A percentile compares a stretch with the other conserved stretches of the same genome.
Evolutionary conservation across 2,113 vertebrate genomes (phyloP).

Genomic region (Phylloscopus trochiloides): DNA sequence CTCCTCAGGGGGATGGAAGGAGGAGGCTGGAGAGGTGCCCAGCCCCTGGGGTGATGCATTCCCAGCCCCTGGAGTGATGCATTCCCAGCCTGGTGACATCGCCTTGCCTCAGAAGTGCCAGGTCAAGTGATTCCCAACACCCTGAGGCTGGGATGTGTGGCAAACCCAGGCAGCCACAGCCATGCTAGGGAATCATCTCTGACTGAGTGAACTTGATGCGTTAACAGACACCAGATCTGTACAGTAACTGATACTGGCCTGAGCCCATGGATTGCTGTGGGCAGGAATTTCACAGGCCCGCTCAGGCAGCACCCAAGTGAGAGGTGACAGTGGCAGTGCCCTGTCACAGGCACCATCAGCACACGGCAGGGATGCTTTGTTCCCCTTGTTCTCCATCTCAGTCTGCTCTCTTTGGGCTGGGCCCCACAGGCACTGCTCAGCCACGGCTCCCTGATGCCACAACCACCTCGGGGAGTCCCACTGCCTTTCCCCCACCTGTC

Average conservation of each 20-base stretch:
- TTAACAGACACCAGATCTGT: background rate
- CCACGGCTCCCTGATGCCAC: background rate
- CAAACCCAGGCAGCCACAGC: background rate
- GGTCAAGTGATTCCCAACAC: background rate
- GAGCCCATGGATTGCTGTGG: fast-evolving
- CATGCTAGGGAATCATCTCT: fast-evolving
- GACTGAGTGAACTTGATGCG: background rate
- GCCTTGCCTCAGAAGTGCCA: background rate
- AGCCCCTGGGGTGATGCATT: background rate
- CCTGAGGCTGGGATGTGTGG: background rate
- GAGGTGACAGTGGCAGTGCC: background rate
- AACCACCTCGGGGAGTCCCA: background rate
- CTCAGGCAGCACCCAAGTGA: background rate
- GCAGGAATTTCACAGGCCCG: background rate
- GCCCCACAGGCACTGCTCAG: background rate
- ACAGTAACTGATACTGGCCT: background rate
- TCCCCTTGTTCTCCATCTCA: background rate
- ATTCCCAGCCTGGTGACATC: background rate
- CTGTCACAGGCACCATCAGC: background rate
- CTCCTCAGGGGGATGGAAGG: background rate
- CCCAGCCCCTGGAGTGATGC: background rate
- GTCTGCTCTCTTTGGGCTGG: fast-evolving
- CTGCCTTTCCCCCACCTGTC: background rate
- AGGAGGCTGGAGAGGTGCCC: background rate
- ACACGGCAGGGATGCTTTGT: background rate